phyloP scores from a whole-genome alignment of 2,113 vertebrate species.

The Pelusios castaneus region DNA sequence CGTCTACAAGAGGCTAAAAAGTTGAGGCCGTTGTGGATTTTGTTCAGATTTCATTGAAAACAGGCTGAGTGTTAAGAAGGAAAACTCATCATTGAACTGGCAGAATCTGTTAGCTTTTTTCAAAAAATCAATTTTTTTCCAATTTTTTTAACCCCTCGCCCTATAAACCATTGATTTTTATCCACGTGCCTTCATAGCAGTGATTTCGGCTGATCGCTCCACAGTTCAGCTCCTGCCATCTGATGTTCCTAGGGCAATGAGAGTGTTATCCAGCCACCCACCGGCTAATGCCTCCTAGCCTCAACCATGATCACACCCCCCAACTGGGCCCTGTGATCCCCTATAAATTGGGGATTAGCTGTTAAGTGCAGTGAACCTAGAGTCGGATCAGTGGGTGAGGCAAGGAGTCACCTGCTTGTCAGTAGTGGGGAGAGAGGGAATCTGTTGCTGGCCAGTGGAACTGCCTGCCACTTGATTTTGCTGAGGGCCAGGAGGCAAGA shows the following conservation, averaged over 20 bases:
- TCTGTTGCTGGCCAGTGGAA: neutral
- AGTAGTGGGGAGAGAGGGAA: neutral
- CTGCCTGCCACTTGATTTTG: neutral
- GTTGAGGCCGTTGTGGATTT: neutral
- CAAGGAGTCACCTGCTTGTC: neutral
- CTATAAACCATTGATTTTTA: neutral
- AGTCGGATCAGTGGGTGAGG: neutral
- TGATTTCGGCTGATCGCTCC: too few relatives aligned
- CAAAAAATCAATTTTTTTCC: too few relatives aligned
- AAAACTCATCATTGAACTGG: neutral
- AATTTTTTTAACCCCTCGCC: too few relatives aligned
- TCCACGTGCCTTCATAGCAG: neutral
- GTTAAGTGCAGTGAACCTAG: neutral
- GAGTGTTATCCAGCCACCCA: neutral
- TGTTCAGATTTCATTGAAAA: neutral
- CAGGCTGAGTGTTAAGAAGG: neutral
- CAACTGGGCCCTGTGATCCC: neutral
- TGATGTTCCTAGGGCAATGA: too few relatives aligned
- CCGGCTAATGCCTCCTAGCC: neutral
- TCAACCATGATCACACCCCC: too few relatives aligned
- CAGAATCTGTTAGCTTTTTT: neutral
- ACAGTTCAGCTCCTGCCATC: too few relatives aligned
- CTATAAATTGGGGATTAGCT: neutral
- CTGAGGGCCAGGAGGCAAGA: neutral
- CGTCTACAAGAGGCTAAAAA: neutral